Evolutionary conservation across 2,888 invertebrate species (phyloP).

Genomic region (Chalcosyrphus nemorum): DNA sequence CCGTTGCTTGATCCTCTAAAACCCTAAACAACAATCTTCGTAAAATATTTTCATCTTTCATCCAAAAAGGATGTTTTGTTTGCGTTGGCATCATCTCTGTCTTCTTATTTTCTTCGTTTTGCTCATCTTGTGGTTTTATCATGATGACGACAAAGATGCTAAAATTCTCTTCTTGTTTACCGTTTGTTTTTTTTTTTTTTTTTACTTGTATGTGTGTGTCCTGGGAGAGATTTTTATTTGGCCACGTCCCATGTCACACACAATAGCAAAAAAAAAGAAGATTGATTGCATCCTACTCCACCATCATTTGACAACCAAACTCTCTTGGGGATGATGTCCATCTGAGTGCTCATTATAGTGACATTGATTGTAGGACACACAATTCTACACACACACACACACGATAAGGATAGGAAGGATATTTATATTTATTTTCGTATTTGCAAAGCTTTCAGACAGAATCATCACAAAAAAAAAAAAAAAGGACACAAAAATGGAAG

Average conservation of each 20-base stretch:
- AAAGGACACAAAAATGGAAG: slow-evolving; percentile 1
- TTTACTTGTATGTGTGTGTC: not conserved
- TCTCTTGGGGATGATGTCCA: slow-evolving; percentile 71
- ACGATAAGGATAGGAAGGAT: slow-evolving; percentile 7
- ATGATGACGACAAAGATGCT: slow-evolving; percentile 66
- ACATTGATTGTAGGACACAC: slow-evolving; percentile 68
- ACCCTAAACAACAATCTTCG: slow-evolving; percentile 39
- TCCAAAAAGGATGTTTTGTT: slow-evolving; percentile 63
- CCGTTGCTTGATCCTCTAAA: slow-evolving; percentile 50
- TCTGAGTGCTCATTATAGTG: slow-evolving; percentile 71
- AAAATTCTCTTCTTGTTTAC: slow-evolving; percentile 51
- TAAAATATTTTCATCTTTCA: slow-evolving; percentile 22
- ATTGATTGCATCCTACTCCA: slow-evolving; percentile 60
- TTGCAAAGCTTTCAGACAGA: slow-evolving; percentile 60
- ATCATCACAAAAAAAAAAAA: not conserved
- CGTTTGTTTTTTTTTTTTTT: too few species aligned
- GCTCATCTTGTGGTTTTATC: slow-evolving; percentile 67
- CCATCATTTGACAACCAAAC: not conserved
- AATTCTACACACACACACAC: slow-evolving; percentile 10
- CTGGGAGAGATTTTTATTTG: slow-evolving; percentile 56
- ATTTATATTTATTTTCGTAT: slow-evolving; percentile 54
- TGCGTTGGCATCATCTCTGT: slow-evolving; percentile 69
- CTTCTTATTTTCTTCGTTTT: slow-evolving; percentile 22
- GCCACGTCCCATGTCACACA: slow-evolving; percentile 72
- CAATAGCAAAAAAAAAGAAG: too few species aligned